These are phyloP conservation scores for Australoheros scitulus DNA, from an alignment of 2,113 vertebrate species.

Conservation along the genomic window DNA sequence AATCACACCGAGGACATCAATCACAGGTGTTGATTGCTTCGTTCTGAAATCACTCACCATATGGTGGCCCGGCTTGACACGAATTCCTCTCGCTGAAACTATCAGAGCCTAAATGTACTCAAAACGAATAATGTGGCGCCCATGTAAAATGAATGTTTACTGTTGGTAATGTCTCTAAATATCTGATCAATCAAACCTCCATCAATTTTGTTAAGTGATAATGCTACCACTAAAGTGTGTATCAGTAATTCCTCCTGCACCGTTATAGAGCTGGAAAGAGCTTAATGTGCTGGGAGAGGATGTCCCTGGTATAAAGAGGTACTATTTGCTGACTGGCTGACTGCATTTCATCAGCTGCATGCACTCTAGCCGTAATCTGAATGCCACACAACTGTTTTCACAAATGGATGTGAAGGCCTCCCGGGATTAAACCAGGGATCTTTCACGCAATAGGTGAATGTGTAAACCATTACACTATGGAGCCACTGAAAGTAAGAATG, in stretches of 20 bases:
- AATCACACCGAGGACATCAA: conserved; percentile 22
- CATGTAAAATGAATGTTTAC: background rate
- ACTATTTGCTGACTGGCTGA: background rate
- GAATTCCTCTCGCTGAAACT: conserved; percentile 37
- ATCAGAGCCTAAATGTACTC: conserved; percentile 7
- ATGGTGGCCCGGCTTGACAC: conserved; percentile 8
- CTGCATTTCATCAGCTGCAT: conserved; percentile 4
- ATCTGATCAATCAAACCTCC: conserved; percentile 15
- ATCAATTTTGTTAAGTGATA: conserved; percentile 1
- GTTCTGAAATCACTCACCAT: conserved; percentile 30
- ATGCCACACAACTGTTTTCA: background rate
- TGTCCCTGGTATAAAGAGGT: conserved; percentile 8
- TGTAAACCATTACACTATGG: background rate
- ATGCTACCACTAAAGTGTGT: background rate
- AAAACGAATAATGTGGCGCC: conserved; percentile 42
- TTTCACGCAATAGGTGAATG: background rate
- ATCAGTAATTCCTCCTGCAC: conserved; percentile 1
- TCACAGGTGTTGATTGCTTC: conserved; percentile 44
- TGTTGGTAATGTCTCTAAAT: conserved; percentile 17
- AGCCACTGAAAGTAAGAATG: background rate
- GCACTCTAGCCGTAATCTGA: background rate
- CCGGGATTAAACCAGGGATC: background rate
- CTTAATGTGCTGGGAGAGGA: conserved; percentile 20
- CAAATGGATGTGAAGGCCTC: background rate
- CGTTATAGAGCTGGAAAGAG: background rate